phyloP scores from a whole-genome alignment of 1,140 invertebrate species.

The Brachionus paranguensis region DNA sequence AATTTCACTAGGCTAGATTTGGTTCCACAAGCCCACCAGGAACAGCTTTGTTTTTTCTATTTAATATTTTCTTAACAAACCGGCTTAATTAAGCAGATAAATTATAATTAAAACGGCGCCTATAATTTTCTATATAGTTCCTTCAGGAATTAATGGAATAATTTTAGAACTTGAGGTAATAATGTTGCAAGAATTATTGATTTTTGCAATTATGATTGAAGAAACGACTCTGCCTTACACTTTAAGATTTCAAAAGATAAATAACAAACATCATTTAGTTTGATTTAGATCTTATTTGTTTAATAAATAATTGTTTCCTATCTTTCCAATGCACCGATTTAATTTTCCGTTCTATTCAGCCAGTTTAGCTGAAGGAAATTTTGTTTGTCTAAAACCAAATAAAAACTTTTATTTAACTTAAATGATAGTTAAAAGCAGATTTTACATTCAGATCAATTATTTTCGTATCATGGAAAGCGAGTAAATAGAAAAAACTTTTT shows the following conservation, averaged over 20 bases:
- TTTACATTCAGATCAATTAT: not conserved
- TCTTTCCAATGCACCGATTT: not conserved
- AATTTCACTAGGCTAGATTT: not conserved
- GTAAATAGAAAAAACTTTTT: not conserved
- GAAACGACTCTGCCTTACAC: not conserved
- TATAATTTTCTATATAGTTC: not conserved
- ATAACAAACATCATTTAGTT: not conserved
- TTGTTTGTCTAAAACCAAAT: not conserved
- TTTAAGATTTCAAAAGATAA: not conserved
- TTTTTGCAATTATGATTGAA: not conserved
- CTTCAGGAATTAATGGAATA: not conserved
- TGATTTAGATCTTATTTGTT: not conserved
- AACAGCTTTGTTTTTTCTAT: not conserved
- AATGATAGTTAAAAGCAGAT: not conserved
- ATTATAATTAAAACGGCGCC: not conserved
- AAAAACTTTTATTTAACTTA: not conserved
- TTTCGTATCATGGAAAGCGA: not conserved
- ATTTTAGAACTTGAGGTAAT: not conserved
- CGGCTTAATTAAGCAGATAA: not conserved
- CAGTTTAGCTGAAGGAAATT: not conserved
- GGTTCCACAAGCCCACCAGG: not conserved
- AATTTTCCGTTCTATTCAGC: not conserved
- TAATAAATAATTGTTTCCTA: not conserved
- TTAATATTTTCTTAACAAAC: not conserved
- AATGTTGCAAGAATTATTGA: not conserved